Evolutionary conservation across 2,888 invertebrate genomes (phyloP).

Genomic region (Chymomyza caudatula): DNA sequence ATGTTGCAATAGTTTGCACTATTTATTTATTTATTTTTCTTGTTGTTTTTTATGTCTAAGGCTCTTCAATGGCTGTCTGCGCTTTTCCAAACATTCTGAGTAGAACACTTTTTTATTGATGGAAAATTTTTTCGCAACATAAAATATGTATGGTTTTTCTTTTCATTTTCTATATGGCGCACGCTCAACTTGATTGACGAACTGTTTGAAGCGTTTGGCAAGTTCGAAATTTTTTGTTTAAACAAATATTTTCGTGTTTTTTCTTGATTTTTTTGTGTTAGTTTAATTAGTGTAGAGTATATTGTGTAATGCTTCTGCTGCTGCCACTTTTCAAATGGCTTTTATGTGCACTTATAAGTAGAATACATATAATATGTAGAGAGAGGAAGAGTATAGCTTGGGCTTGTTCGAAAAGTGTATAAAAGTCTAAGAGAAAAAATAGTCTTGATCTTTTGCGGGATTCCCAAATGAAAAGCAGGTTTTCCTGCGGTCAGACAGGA

Average conservation of each 20-base stretch:
- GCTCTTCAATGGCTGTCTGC: background rate
- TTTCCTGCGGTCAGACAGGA: too few species aligned
- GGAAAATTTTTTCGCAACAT: conserved; percentile 47
- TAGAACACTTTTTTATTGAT: background rate
- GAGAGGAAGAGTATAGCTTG: too few species aligned
- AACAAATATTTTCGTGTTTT: conserved; percentile 40
- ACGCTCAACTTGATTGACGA: conserved; percentile 60
- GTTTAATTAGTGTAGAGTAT: conserved; percentile 25
- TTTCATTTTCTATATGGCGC: conserved; percentile 5
- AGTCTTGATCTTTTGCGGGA: too few species aligned
- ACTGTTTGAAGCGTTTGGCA: conserved; percentile 33
- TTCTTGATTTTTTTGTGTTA: background rate
- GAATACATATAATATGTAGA: background rate
- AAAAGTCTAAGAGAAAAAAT: too few species aligned
- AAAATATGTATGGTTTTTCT: conserved; percentile 6
- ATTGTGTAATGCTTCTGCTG: conserved; percentile 46
- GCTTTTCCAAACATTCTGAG: background rate
- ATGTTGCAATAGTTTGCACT: conserved; percentile 70
- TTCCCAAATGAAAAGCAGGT: too few species aligned
- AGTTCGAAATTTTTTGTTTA: conserved; percentile 39
- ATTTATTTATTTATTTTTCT: conserved; percentile 65
- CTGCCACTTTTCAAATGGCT: conserved; percentile 31
- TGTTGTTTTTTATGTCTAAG: conserved; percentile 1
- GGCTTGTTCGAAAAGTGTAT: background rate
- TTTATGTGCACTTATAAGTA: background rate